phyloP scores from a whole-genome alignment of 2,888 invertebrate genomes.

The Digitonthophagus gazella region DNA sequence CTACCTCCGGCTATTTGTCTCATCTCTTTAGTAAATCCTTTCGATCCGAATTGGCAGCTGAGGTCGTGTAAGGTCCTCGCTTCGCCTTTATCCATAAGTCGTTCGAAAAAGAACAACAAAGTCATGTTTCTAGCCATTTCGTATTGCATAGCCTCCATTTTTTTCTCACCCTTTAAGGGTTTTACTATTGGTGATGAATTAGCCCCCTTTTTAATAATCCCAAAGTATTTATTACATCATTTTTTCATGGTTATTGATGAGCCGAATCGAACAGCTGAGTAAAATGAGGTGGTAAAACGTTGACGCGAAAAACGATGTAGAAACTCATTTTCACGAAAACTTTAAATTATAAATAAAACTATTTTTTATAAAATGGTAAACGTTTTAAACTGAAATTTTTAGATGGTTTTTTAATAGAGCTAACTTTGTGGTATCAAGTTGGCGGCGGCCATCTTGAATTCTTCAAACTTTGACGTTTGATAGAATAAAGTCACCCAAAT shows the following conservation, averaged over 20 bases:
- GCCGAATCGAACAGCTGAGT: too few relatives aligned
- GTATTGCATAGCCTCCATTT: conserved; percentile 92
- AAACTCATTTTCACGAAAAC: too few relatives aligned
- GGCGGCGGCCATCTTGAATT: conserved; percentile 50
- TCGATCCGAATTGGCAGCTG: conserved; percentile 98
- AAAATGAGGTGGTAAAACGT: too few relatives aligned
- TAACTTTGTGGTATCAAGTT: conserved; percentile 47
- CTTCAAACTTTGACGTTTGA: conserved; percentile 18
- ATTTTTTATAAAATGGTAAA: too few relatives aligned
- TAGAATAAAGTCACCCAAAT: too few relatives aligned
- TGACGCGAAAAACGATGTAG: too few relatives aligned
- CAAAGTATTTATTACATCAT: conserved; percentile 24
- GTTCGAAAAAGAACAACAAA: conserved; percentile 96
- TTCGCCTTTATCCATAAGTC: conserved; percentile 94
- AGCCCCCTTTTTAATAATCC: not conserved
- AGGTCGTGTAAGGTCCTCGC: conserved; percentile 95
- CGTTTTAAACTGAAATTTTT: too few relatives aligned
- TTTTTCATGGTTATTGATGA: too few relatives aligned
- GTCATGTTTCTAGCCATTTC: conserved; percentile 93
- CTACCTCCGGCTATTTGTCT: conserved; percentile 92
- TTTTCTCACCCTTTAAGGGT: conserved; percentile 21
- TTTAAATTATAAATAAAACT: too few relatives aligned
- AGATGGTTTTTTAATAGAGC: conserved; percentile 11
- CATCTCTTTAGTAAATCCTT: conserved; percentile 99
- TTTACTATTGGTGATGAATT: not conserved